phyloP scores from a whole-genome alignment of 1,140 invertebrate species.

The Magallana ariakensis region DNA sequence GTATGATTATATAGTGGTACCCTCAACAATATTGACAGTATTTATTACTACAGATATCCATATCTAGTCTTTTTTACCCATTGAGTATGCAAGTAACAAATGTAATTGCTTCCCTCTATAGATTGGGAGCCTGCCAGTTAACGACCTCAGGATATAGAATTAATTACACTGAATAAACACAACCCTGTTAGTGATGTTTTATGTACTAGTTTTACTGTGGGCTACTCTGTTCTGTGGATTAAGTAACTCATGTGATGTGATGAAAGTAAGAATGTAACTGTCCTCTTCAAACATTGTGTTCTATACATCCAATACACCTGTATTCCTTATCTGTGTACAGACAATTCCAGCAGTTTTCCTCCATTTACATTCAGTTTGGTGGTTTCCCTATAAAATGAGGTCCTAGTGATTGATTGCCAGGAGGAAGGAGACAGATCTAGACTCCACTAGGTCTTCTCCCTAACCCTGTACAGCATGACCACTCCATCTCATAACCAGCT shows the following conservation, averaged over 20 bases:
- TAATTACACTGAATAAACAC: neutral
- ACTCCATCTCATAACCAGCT: neutral
- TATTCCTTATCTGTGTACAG: neutral
- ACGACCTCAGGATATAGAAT: slow-evolving; percentile 10
- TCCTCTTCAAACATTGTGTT: too few relatives aligned
- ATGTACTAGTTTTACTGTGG: neutral
- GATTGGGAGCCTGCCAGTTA: slow-evolving; percentile 5
- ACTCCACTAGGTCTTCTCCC: neutral
- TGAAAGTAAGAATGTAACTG: too few relatives aligned
- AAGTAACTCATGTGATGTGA: too few relatives aligned
- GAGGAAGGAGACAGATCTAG: neutral
- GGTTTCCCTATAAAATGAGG: neutral
- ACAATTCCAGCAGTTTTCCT: neutral
- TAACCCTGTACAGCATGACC: neutral
- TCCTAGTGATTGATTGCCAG: neutral
- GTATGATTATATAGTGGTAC: slow-evolving; percentile 5
- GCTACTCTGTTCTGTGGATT: too few relatives aligned
- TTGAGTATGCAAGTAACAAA: neutral
- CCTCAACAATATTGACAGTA: slow-evolving; percentile 11
- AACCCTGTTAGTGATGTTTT: neutral
- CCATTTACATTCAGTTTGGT: neutral
- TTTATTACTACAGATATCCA: slow-evolving; percentile 15
- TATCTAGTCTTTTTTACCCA: slow-evolving; percentile 8
- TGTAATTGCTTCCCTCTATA: neutral
- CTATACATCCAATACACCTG: too few relatives aligned